These are phyloP conservation scores for Pterobdella sp. DNA, from an alignment of 2,888 invertebrate genomes.

Conservation along the genomic window DNA sequence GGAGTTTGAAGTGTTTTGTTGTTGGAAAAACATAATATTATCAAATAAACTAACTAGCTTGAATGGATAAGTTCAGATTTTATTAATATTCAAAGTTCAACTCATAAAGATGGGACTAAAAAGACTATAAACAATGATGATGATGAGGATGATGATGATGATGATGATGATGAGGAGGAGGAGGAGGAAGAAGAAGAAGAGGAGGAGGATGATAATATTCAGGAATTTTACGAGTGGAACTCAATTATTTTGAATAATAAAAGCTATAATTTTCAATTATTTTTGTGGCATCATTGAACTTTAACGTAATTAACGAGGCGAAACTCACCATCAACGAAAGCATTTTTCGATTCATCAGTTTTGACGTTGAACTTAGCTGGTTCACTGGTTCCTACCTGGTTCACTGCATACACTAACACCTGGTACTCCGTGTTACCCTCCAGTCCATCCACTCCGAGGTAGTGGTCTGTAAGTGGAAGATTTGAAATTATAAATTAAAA, in stretches of 20 bases:
- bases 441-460: slow-evolving; percentile 11
- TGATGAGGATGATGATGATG: background rate
- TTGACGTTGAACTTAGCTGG: slow-evolving; percentile 28
- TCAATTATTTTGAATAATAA: too few species aligned
- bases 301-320: too few species aligned
- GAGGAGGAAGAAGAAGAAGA: too few species aligned
- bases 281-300: too few species aligned
- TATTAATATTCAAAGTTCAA: background rate
- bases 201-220: too few species aligned
- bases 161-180: background rate
- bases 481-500: background rate
- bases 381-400: slow-evolving; percentile 25
- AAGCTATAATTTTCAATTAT: too few species aligned
- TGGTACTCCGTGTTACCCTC: slow-evolving; percentile 23
- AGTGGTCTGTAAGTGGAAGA: background rate
- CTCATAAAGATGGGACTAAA: too few species aligned
- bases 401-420: slow-evolving; percentile 23
- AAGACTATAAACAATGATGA: slow-evolving; percentile 5
- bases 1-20: too few species aligned
- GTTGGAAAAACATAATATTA: too few species aligned
- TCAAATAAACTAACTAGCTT: too few species aligned
- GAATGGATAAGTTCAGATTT: background rate
- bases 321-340: background rate
- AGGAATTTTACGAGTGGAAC: too few species aligned
- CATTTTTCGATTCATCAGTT: background rate